Percentiles rank a stretch among this genome's conserved stretches.
Conservation (phyloP, 2,797 vertebrate species). For the Leptatherina wallacei region DNA sequence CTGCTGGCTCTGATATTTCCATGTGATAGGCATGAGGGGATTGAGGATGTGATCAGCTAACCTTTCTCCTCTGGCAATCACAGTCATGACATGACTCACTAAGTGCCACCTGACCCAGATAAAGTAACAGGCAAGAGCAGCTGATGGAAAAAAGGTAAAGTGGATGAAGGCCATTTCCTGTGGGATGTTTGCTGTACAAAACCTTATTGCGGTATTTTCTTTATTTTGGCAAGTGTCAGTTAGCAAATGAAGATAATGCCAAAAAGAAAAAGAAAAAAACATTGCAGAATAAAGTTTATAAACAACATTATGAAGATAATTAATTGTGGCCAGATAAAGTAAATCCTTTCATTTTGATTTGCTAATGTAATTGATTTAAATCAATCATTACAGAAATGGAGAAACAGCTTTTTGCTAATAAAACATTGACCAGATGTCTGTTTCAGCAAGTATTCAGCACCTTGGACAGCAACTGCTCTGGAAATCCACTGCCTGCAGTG, state of each 20-base stretch:
- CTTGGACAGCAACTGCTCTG: slow-evolving; percentile 43
- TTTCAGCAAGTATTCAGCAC: slow-evolving; percentile 33
- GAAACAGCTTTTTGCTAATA: background rate
- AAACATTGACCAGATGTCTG: background rate
- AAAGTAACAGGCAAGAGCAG: slow-evolving; percentile 36
- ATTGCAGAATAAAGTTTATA: background rate
- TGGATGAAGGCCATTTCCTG: slow-evolving; percentile 20
- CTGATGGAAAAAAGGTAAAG: slow-evolving; percentile 13
- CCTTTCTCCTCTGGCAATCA: slow-evolving; percentile 59
- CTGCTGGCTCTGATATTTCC: slow-evolving; percentile 42
- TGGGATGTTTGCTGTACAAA: slow-evolving; percentile 1
- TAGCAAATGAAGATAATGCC: too few species aligned
- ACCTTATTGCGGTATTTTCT: background rate
- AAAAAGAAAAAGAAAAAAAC: background rate
- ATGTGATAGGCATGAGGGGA: slow-evolving; percentile 43
- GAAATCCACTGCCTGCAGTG: background rate
- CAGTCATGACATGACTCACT: slow-evolving; percentile 69
- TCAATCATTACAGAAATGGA: background rate
- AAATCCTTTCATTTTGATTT: background rate
- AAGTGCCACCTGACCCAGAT: slow-evolving; percentile 72
- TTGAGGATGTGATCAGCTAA: slow-evolving; percentile 55
- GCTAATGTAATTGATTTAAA: slow-evolving; percentile 5
- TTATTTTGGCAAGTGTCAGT: background rate
- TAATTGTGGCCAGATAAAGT: background rate
- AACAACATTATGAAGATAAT: background rate